Evolutionary conservation across 2,888 invertebrate species (phyloP).

Genomic region (Autographa pulchrina): DNA sequence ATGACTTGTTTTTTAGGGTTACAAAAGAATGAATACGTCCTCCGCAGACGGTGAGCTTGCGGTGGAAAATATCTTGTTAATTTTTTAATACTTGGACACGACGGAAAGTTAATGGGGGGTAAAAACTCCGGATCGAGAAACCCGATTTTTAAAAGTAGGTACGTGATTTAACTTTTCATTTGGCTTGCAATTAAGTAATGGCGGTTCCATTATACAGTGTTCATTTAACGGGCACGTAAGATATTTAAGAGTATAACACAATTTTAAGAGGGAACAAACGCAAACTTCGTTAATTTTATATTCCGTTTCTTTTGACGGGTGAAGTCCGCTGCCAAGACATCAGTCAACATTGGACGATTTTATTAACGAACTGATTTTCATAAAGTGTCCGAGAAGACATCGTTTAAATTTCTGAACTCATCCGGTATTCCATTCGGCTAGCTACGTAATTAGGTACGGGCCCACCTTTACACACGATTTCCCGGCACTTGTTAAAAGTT

Average conservation of each 20-base stretch:
- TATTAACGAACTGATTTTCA: conserved; percentile 83
- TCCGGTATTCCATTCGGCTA: conserved; percentile 82
- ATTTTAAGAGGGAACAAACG: conserved; percentile 40
- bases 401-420: conserved; percentile 85
- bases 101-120: conserved; percentile 79
- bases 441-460: conserved; percentile 83
- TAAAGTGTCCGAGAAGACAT: conserved; percentile 66
- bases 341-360: conserved; percentile 74
- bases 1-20: conserved; percentile 90
- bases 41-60: conserved; percentile 80
- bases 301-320: conserved; percentile 53
- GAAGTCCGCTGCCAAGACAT: conserved; percentile 60
- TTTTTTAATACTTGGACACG: conserved; percentile 79
- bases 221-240: conserved; percentile 53
- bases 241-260: conserved; percentile 36
- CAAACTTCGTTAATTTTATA: conserved; percentile 65
- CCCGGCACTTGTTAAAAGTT: conserved; percentile 89
- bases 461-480: conserved; percentile 89
- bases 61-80: conserved; percentile 79
- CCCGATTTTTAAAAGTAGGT: conserved; percentile 65
- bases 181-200: conserved; percentile 55
- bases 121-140: conserved; percentile 65
- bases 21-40: conserved; percentile 87
- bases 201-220: conserved; percentile 44
- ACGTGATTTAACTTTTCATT: conserved; percentile 68